A percentile compares a stretch with the other conserved stretches of the same genome.
phyloP scores from a whole-genome alignment of 1,140 invertebrate species.

The Cyclina sinensis region DNA sequence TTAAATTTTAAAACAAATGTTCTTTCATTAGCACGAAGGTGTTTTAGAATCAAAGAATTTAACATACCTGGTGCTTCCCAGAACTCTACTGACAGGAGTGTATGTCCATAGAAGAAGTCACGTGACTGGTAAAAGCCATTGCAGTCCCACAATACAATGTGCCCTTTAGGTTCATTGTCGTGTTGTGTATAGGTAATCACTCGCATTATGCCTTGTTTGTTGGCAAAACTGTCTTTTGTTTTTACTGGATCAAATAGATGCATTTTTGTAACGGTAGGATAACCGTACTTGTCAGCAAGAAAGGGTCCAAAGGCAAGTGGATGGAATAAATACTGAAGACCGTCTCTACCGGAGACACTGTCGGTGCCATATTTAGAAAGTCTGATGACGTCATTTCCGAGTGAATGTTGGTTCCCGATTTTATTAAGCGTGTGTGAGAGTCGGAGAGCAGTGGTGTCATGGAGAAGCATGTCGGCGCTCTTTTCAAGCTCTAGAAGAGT shows the following conservation, averaged over 20 bases:
- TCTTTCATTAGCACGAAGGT: too few relatives aligned
- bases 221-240: conserved; percentile 81
- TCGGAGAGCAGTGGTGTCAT: conserved; percentile 83
- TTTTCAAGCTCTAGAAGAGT: conserved; percentile 73
- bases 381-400: conserved; percentile 78
- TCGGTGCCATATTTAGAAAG: conserved; percentile 82
- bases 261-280: conserved; percentile 82
- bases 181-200: conserved; percentile 83
- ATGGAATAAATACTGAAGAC: conserved; percentile 83
- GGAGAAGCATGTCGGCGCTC: conserved; percentile 72
- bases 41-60: neutral
- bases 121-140: conserved; percentile 82
- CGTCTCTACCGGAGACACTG: conserved; percentile 78
- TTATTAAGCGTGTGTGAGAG: conserved; percentile 83
- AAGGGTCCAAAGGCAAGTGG: conserved; percentile 84
- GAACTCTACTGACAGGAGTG: conserved; percentile 84
- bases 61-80: conserved; percentile 84
- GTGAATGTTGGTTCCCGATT: conserved; percentile 80
- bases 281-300: conserved; percentile 84
- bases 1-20: too few relatives aligned
- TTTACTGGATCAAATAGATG: conserved; percentile 78
- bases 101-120: conserved; percentile 81
- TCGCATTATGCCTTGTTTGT: conserved; percentile 83
- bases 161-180: conserved; percentile 81
- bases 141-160: conserved; percentile 85